These are phyloP conservation scores for Triplophysa siluroides DNA, from an alignment of 2,113 vertebrate species.

Conservation along the genomic window DNA sequence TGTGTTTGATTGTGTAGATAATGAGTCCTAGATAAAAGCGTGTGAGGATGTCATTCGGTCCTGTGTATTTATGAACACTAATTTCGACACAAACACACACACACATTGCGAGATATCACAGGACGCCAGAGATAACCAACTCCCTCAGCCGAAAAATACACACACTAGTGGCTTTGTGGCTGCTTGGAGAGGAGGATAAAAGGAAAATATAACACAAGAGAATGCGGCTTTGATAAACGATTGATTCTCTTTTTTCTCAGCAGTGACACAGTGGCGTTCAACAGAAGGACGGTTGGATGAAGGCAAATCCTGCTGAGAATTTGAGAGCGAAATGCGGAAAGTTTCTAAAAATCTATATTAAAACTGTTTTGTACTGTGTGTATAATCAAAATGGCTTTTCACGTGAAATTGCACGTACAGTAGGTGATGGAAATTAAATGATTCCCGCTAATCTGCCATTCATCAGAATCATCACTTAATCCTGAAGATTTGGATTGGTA, in stretches of 20 bases:
- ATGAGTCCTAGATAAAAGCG: slow-evolving; percentile 34
- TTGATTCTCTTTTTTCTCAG: slow-evolving; percentile 32
- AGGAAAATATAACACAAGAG: slow-evolving; percentile 42
- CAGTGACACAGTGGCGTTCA: not conserved
- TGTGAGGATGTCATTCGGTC: slow-evolving; percentile 36
- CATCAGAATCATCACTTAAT: slow-evolving; percentile 45
- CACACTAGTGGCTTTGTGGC: slow-evolving; percentile 29
- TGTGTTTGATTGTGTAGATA: slow-evolving; percentile 20
- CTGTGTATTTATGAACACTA: slow-evolving; percentile 41
- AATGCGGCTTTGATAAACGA: slow-evolving; percentile 46
- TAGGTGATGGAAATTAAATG: slow-evolving; percentile 34
- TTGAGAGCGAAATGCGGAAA: not conserved
- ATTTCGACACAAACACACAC: slow-evolving; percentile 27
- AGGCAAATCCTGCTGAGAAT: slow-evolving; percentile 1
- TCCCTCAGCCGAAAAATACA: slow-evolving; percentile 18
- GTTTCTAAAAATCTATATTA: not conserved
- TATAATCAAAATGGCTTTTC: slow-evolving; percentile 16
- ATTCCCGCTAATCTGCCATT: slow-evolving; percentile 36
- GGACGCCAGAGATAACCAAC: slow-evolving; percentile 29
- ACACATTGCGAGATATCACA: slow-evolving; percentile 19
- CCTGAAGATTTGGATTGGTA: slow-evolving; percentile 32
- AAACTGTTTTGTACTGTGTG: not conserved
- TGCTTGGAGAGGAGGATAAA: slow-evolving; percentile 46
- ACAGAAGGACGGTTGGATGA: slow-evolving; percentile 11
- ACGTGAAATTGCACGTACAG: not conserved